Conservation (phyloP, 2,113 vertebrate species). For the Oreochromis niloticus region DNA sequence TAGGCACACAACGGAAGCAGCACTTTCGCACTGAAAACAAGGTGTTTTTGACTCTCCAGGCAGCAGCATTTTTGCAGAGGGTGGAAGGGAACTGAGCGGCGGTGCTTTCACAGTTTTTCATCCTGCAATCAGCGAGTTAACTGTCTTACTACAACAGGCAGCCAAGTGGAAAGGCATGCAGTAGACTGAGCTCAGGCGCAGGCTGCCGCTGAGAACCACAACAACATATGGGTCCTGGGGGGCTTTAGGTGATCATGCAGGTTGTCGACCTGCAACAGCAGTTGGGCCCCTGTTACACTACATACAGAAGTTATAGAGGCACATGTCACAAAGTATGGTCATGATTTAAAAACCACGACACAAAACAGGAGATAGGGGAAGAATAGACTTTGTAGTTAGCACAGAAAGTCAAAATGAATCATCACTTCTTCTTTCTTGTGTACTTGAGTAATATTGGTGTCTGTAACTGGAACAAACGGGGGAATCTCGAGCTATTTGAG, state of each 20-base stretch:
- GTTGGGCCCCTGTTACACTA: not conserved
- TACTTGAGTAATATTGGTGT: not conserved
- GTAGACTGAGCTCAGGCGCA: constrained; percentile 30
- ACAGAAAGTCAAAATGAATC: not conserved
- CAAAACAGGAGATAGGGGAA: not conserved
- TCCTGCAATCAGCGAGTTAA: constrained; percentile 55
- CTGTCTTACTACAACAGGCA: constrained; percentile 56
- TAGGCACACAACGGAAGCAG: not conserved
- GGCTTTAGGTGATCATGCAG: constrained; percentile 48
- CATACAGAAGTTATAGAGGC: not conserved
- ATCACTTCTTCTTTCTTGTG: not conserved
- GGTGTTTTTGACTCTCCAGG: not conserved
- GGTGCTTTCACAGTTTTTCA: constrained; percentile 42
- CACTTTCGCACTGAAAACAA: constrained; percentile 21
- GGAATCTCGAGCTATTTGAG: not conserved
- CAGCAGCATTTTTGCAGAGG: not conserved
- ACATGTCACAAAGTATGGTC: not conserved
- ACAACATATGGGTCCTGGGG: constrained; percentile 44
- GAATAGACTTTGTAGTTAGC: not conserved
- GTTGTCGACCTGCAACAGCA: constrained; percentile 10
- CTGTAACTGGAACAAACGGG: not conserved
- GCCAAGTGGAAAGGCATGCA: constrained; percentile 67
- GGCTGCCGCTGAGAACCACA: constrained; percentile 41
- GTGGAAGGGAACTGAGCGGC: not conserved
- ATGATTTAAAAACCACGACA: not conserved